Percentiles rank a stretch among this genome's conserved stretches.
These are phyloP conservation scores for Digitonthophagus gazella DNA, from an alignment of 2,888 invertebrate genomes.

Conservation along the genomic window DNA sequence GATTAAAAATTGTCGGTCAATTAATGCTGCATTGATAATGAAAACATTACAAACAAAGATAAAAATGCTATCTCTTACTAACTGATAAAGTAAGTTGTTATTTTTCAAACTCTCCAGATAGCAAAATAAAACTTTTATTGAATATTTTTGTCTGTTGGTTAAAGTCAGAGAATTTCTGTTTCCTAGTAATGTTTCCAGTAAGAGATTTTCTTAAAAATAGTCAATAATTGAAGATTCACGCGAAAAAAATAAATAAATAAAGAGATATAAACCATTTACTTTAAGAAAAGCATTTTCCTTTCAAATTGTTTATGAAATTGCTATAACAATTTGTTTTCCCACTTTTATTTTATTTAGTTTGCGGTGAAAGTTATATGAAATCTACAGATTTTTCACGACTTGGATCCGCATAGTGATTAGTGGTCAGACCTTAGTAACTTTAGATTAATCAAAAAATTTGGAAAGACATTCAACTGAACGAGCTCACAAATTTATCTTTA, in stretches of 20 bases:
- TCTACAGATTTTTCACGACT: constrained; percentile 39
- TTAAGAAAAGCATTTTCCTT: constrained; percentile 38
- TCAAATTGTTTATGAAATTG: too few relatives aligned
- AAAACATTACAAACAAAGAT: too few relatives aligned
- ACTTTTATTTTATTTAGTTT: constrained; percentile 24
- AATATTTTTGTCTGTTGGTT: too few relatives aligned
- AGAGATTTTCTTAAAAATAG: constrained; percentile 43
- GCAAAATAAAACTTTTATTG: constrained; percentile 46
- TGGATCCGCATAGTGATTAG: constrained; percentile 43
- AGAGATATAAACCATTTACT: constrained; percentile 44
- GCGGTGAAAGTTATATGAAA: constrained; percentile 42
- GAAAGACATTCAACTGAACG: too few relatives aligned
- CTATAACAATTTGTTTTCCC: background rate
- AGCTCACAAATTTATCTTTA: too few relatives aligned
- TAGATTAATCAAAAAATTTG: too few relatives aligned
- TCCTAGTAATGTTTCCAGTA: constrained; percentile 39
- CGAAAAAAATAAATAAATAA: constrained; percentile 40
- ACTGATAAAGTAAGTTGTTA: too few relatives aligned
- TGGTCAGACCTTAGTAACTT: too few relatives aligned
- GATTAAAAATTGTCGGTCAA: too few relatives aligned
- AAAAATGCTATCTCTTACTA: too few relatives aligned
- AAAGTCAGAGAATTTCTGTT: constrained; percentile 44
- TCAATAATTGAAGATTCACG: constrained; percentile 43
- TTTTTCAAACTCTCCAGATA: too few relatives aligned
- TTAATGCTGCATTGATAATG: too few relatives aligned